Base-by-base conservation (phyloP, 2,113 vertebrate species). In the Mellivora capensis region DNA sequence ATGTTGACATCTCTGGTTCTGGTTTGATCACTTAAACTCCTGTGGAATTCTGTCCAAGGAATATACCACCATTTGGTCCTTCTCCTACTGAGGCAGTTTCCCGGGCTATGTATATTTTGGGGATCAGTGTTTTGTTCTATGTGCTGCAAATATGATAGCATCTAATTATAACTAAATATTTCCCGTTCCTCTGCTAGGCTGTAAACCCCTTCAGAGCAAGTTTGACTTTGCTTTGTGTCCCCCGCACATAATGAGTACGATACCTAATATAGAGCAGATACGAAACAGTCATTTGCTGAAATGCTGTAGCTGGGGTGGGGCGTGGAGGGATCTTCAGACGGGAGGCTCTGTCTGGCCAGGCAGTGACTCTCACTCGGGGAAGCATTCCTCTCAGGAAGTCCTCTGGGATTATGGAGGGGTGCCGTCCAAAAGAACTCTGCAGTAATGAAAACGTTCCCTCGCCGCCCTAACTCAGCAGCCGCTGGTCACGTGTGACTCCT, bases 231-330 rank as follows among this genome's bases (percentile, higher is more conserved):
- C 15, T 87, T 57, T 67, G 21, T 39, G 29, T 47, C 29, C 29
- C 15, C 15, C 9, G 3, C 37, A 37, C 3, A 69, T 74, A 44
- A 37, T 23, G 62, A 93, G 20, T 49, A 9, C 44, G 12, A 23
- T 0, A 61, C 12, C 12, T 20, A 1, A 10, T 3, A 1, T 0
- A 47, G 62, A 74, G 34, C 7, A 42, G 39, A 39, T 8, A 0
- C 5, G 0, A 44, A 49, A 39, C 39, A 11, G 18, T 29, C 29
- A 0, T 18, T 87, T 39, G 44, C 4, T 67, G 59, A 90, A 67
- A 31, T 29, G 49, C n/a, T 9, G 4, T 7, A 3, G 29, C 77
- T 1, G 4, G 77, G 9, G 4, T 57, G 7, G 21, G 42, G 77
- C 0, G 3, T 31, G 12, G 23, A 59, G 31, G 21, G 10, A 27